A percentile compares a stretch with the other conserved stretches of the same genome.
Conservation (phyloP, 2,797 vertebrate genomes). For the Typhlichthys subterraneus region DNA sequence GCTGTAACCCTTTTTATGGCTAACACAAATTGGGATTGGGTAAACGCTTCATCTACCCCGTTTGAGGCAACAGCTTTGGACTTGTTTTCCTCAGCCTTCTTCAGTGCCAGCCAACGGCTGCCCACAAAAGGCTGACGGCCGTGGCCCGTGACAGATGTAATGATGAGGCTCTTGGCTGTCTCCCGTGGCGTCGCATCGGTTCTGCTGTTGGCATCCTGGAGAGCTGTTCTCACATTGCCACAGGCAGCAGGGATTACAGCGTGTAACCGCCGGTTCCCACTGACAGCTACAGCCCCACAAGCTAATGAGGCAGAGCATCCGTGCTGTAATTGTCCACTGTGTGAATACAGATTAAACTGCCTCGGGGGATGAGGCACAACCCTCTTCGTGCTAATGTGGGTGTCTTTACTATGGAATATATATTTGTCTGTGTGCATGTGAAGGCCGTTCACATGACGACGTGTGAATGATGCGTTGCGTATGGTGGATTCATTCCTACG, state of each 20-base stretch:
- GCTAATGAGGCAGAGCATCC: conserved; percentile 61
- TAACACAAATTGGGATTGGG: too few relatives aligned
- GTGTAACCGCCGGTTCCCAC: conserved; percentile 35
- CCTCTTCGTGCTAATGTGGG: conserved; percentile 6
- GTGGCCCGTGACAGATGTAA: conserved; percentile 36
- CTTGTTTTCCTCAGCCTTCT: too few relatives aligned
- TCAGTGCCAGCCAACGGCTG: neutral
- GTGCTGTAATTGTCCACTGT: conserved; percentile 46
- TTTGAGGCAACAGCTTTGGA: too few relatives aligned
- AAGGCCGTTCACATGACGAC: neutral
- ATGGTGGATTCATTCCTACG: conserved; percentile 15
- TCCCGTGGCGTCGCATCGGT: conserved; percentile 46
- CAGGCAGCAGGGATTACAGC: conserved; percentile 38
- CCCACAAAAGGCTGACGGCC: neutral
- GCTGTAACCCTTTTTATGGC: too few relatives aligned
- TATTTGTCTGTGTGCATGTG: neutral
- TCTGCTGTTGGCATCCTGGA: conserved; percentile 39
- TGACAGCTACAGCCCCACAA: conserved; percentile 27
- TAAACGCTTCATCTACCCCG: too few relatives aligned
- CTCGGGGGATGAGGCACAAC: conserved; percentile 10
- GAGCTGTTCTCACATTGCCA: conserved; percentile 35
- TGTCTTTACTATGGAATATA: neutral
- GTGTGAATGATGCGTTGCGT: neutral
- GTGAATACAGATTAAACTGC: conserved; percentile 36
- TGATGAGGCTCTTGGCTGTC: conserved; percentile 23